Conservation (phyloP, 2,113 vertebrate genomes). For the Alexandromys fortis region DNA sequence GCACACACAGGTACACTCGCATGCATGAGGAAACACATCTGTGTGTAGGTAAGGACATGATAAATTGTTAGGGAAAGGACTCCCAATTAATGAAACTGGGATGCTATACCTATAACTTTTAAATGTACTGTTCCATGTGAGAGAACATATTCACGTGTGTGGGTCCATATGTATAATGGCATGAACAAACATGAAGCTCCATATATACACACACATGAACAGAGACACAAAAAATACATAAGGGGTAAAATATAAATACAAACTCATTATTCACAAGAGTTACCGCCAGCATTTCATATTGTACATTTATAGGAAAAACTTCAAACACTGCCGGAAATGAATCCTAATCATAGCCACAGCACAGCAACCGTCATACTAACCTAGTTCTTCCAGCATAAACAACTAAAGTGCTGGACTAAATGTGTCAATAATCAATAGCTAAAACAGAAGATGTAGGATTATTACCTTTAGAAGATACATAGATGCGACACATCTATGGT, state of each 20-base stretch:
- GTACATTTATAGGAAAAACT: not conserved
- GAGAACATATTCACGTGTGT: too few species aligned
- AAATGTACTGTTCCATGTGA: too few species aligned
- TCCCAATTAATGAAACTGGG: not conserved
- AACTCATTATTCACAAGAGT: not conserved
- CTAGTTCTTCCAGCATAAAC: not conserved
- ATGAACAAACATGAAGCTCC: not conserved
- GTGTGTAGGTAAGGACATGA: not conserved
- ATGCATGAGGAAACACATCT: not conserved
- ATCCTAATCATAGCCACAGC: not conserved
- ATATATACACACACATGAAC: not conserved
- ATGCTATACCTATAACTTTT: not conserved
- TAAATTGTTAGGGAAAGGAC: not conserved
- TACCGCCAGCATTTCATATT: not conserved
- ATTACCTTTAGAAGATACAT: not conserved
- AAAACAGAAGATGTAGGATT: not conserved
- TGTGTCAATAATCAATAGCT: not conserved
- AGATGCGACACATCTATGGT: not conserved
- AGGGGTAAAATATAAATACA: not conserved
- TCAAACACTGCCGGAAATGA: not conserved
- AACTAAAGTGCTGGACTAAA: not conserved
- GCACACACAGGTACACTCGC: not conserved
- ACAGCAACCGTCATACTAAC: not conserved
- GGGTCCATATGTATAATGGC: not conserved
- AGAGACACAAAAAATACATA: not conserved